Evolutionary conservation across 2,797 vertebrate species (phyloP), one percentile per base, ranked within the genome.

Genomic region (Eidolon dupreanum): DNA sequence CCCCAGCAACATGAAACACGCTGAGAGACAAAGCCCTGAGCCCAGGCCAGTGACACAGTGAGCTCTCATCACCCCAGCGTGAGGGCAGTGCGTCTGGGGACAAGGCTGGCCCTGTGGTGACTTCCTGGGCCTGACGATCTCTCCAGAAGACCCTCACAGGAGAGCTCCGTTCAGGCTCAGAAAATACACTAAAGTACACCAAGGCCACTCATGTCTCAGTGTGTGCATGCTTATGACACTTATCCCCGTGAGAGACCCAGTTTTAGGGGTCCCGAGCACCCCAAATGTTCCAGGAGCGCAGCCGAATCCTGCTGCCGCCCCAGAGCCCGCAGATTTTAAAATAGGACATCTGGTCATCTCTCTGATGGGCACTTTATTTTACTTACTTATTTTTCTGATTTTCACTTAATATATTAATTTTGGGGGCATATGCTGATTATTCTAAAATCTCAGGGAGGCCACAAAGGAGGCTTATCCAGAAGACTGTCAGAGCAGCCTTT

Each of bases 191-290:
- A 41, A 61, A n/a, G 20, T 7, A 17, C 26, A 33, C 0, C n/a
- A 49, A n/a, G 41, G 49, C 75, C 20, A 0, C 51, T n/a, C 0
- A 5, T 6, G 19, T 36, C 59, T 28, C 8, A 8, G 12, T 1
- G 31, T 36, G 61, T 15, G 36, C 6, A 53, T 53, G 57, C 41
- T 5, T 8, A 17, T 1, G 31, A 16, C 0, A 20, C 11, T 0
- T 43, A 28, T 8, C 24, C 16, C 57, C 17, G 49, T 3, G 2
- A 24, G 12, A n/a, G 41, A 8, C 46, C 16, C 4, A 16, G 49
- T 36, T 55, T 43, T 2, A 41, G 51, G 93, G 78, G 22, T 28
- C 28, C 43, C 10, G 11, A 61, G 82, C n/a, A 19, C 20, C 38
- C 8, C 7, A 5, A 33, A 46, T 3, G 53, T 33, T 33, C 57